Base-by-base conservation (phyloP, 1,140 invertebrate species). In the Dreissena polymorpha region DNA sequence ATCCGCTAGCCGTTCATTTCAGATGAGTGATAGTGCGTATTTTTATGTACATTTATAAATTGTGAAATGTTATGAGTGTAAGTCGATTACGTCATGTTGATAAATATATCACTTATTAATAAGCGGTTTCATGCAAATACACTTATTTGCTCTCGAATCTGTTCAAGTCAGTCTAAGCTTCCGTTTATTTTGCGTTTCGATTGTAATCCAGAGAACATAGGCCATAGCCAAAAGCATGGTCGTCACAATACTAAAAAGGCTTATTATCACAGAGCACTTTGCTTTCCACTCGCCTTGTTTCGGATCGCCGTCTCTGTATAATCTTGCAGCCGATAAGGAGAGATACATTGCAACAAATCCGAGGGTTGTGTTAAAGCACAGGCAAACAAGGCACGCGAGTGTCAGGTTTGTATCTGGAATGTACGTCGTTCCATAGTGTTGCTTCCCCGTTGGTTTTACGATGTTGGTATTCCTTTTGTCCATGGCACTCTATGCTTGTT, bases 281-380 rank as follows among this genome's bases (percentile, higher is more conserved):
- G 79, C 77, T 70, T 79, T 75, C 23, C 49, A 23, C 23, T 80
- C 78, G 7, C 84, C 84, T 23, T 57, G 51, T 50, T 85, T 77
- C 10, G 23, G 39, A 55, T 76, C n/a, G 10, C 84, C 84, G 49
- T 85, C 84, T 51, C 73, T 39, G 50, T 82, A 81, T 23, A 76
- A 25, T 50, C 67, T 65, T 55, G 84, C 84, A 7, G 84, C 78
- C 39, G 73, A 75, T 27, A 85, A 53, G 5, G 84, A 81, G 29
- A 75, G 65, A 64, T 82, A 85, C 63, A 85, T 85, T 23, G 84
- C 78, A 18, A 85, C 21, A n/a, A 69, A 78, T 16, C 84, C 84
- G 7, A 85, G 49, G 12, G 84, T 77, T 2, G 82, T 27, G 50
- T 85, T 85, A 60, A 85, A 85, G 70, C 84, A 85, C 1, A 81